These are phyloP conservation scores for Deilephila elpenor DNA, from an alignment of 2,888 invertebrate genomes.

Conservation along the genomic window DNA sequence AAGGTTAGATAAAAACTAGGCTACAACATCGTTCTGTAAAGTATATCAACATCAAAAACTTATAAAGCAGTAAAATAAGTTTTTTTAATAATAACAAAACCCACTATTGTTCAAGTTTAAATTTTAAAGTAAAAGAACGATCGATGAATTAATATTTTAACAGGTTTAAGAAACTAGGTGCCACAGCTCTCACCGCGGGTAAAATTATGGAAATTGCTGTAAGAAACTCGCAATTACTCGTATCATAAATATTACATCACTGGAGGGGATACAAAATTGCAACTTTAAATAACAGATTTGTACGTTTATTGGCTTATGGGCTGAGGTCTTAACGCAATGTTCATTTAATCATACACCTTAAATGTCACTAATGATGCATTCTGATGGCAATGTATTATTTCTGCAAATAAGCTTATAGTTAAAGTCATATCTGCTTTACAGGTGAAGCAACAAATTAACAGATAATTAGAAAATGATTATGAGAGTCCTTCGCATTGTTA, in stretches of 20 bases:
- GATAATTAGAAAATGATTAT: conserved; percentile 35
- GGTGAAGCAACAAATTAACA: conserved; percentile 20
- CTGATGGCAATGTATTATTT: conserved; percentile 46
- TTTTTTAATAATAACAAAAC: no score
- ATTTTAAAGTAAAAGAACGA: not conserved
- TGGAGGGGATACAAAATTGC: conserved; percentile 52
- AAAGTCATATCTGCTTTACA: not conserved
- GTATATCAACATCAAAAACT: no score
- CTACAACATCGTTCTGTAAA: not conserved
- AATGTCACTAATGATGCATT: conserved; percentile 56
- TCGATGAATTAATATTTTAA: not conserved
- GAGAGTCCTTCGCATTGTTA: conserved; percentile 26
- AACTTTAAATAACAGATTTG: conserved; percentile 49
- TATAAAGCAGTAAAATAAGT: no score
- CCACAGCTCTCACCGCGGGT: not conserved
- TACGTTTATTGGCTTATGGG: conserved; percentile 57
- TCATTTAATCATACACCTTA: conserved; percentile 55
- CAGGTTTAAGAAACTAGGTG: conserved; percentile 10
- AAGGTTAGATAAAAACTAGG: not conserved
- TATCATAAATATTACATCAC: conserved; percentile 48
- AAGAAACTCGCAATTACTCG: not conserved
- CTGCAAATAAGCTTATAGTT: conserved; percentile 30
- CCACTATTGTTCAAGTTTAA: not conserved
- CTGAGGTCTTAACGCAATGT: conserved; percentile 40
- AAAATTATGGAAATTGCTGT: conserved; percentile 7